Evolutionary conservation across 2,113 vertebrate species (phyloP).

Genomic region (Hemicordylus capensis): DNA sequence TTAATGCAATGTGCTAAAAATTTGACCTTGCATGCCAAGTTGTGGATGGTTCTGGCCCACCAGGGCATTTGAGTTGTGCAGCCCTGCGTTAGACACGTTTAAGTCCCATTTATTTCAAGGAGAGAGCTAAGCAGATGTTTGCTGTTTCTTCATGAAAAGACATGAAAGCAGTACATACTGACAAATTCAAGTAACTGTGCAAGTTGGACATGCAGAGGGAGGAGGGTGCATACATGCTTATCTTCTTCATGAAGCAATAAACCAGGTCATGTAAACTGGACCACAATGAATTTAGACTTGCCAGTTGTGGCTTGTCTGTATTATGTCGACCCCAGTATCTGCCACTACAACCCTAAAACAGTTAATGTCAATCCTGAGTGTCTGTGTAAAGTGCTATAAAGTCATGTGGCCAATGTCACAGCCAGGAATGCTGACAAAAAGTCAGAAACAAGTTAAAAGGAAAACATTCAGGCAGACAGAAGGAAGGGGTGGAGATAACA

Average conservation of each 20-base stretch:
- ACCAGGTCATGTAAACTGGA: background rate
- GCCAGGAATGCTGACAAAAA: background rate
- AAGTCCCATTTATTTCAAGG: background rate
- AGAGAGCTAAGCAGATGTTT: background rate
- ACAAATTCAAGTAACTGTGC: too few relatives aligned
- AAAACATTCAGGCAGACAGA: conserved; percentile 31
- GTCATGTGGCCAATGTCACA: background rate
- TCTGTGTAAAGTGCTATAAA: background rate
- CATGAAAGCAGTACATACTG: too few relatives aligned
- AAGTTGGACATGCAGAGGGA: too few relatives aligned
- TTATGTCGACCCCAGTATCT: background rate
- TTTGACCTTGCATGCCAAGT: too few relatives aligned
- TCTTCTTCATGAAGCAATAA: too few relatives aligned
- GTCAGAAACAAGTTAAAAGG: conserved; percentile 15
- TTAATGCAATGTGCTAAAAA: too few relatives aligned
- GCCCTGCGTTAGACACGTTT: too few relatives aligned
- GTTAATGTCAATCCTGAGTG: background rate
- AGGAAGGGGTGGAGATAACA: conserved; percentile 29
- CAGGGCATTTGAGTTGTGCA: too few relatives aligned
- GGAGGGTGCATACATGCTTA: too few relatives aligned
- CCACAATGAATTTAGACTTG: background rate
- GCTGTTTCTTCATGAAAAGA: background rate
- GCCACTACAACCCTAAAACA: background rate
- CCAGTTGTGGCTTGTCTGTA: too few relatives aligned
- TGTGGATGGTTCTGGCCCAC: too few relatives aligned